Conservation (phyloP, 2,888 invertebrate genomes). For the Asteroscopus sphinx region DNA sequence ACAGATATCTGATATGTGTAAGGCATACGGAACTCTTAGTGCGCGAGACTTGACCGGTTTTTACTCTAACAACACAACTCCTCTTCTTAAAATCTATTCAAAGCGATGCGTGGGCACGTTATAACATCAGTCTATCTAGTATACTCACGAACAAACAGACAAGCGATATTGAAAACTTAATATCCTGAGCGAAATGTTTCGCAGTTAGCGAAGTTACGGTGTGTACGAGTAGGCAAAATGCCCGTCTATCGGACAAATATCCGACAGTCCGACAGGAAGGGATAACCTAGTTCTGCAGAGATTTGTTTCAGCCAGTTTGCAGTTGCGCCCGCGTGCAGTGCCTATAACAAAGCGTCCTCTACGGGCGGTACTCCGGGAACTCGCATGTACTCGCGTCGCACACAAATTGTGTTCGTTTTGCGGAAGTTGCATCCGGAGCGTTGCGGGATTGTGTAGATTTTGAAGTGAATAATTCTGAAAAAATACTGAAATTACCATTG, state of each 20-base stretch:
- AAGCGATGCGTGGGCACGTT: constrained; percentile 19
- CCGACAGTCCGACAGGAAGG: constrained; percentile 65
- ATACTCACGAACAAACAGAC: constrained; percentile 26
- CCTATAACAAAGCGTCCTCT: constrained; percentile 56
- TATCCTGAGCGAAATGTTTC: constrained; percentile 62
- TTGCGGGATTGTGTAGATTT: constrained; percentile 1
- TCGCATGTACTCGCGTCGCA: constrained; percentile 8
- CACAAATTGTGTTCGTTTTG: constrained; percentile 2
- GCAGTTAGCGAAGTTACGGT: constrained; percentile 52
- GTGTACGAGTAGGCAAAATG: constrained; percentile 51
- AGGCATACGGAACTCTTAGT: too few relatives aligned
- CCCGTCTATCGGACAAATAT: constrained; percentile 63
- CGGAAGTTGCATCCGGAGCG: background rate
- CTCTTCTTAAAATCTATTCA: constrained; percentile 35
- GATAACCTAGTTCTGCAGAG: constrained; percentile 67
- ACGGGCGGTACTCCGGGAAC: constrained; percentile 33
- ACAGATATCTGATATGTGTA: too few relatives aligned
- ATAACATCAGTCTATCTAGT: constrained; percentile 7
- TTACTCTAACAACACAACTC: too few relatives aligned
- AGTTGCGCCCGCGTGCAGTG: constrained; percentile 57
- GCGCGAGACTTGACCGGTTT: too few relatives aligned
- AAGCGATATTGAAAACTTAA: constrained; percentile 67
- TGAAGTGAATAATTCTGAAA: background rate
- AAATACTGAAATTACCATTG: background rate
- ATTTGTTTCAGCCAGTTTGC: constrained; percentile 71